phyloP scores from a whole-genome alignment of 2,797 vertebrate genomes.

The Karalla daura region DNA sequence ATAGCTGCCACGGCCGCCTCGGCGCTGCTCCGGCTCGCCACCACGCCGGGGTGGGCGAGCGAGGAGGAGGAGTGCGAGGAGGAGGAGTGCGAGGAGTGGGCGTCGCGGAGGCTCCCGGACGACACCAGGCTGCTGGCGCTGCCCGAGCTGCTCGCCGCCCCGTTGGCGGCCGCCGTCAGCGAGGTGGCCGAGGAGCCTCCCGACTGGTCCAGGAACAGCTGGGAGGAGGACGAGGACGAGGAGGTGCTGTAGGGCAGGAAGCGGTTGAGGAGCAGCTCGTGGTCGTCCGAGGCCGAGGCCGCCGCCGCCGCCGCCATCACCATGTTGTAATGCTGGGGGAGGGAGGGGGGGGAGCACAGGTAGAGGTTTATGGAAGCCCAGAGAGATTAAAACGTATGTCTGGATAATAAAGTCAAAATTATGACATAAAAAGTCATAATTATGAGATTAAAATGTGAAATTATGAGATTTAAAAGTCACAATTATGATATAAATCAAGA shows the following conservation, averaged over 20 bases:
- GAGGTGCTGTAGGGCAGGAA: slow-evolving; percentile 92
- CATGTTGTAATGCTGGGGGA: slow-evolving; percentile 95
- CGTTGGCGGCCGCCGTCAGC: slow-evolving; percentile 81
- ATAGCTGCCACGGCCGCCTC: slow-evolving; percentile 89
- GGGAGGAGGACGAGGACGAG: slow-evolving; percentile 83
- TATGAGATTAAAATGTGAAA: no score
- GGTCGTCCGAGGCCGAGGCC: slow-evolving; percentile 92
- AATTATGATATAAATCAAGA: no score
- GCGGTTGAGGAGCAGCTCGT: slow-evolving; percentile 93
- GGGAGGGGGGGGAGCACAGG: neutral
- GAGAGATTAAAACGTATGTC: no score
- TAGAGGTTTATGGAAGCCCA: no score
- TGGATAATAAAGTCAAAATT: no score
- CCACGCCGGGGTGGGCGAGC: slow-evolving; percentile 69
- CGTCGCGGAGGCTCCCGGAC: slow-evolving; percentile 91
- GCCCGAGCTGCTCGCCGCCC: slow-evolving; percentile 89
- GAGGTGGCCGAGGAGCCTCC: slow-evolving; percentile 85
- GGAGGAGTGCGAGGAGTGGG: slow-evolving; percentile 83
- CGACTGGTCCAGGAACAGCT: slow-evolving; percentile 96
- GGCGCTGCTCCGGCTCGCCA: slow-evolving; percentile 79
- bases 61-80: slow-evolving; percentile 67
- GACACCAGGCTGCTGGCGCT: slow-evolving; percentile 94
- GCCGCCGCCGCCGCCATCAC: slow-evolving; percentile 94
- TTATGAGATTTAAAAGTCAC: no score
- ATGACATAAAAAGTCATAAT: no score